Conservation (phyloP, 2,797 vertebrate genomes). For the Limnodromus scolopaceus region DNA sequence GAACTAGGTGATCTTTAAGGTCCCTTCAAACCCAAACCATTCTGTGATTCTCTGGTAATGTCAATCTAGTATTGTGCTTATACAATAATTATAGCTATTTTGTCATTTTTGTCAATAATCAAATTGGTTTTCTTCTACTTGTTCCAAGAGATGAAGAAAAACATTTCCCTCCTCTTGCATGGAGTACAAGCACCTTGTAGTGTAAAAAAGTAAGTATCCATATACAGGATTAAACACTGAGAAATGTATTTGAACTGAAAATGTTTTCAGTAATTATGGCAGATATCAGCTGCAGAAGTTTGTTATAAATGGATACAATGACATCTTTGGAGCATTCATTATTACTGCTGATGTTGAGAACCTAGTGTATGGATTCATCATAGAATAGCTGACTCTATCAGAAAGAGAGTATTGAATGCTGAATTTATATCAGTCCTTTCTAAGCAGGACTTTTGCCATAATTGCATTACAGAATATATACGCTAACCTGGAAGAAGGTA, state of each 20-base stretch:
- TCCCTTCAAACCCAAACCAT: not conserved
- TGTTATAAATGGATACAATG: slow-evolving; percentile 1
- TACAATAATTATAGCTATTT: not conserved
- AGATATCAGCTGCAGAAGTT: not conserved
- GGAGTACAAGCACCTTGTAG: not conserved
- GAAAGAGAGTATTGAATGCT: not conserved
- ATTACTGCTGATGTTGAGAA: not conserved
- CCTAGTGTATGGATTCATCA: not conserved
- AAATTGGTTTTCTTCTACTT: not conserved
- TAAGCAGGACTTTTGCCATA: not conserved
- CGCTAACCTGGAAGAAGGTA: not conserved
- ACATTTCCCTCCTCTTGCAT: not conserved
- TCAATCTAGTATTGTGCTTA: not conserved
- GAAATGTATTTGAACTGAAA: not conserved
- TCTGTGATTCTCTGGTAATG: not conserved
- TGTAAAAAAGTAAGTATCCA: not conserved
- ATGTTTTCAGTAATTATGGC: slow-evolving; percentile 13
- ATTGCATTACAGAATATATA: not conserved
- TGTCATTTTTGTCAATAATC: not conserved
- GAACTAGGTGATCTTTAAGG: not conserved
- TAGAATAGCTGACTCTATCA: not conserved
- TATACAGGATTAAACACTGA: not conserved
- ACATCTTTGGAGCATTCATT: not conserved
- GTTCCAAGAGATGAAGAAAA: not conserved
- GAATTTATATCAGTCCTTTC: not conserved